Conservation (phyloP, 2,113 vertebrate species). For the Regulus satrapa region DNA sequence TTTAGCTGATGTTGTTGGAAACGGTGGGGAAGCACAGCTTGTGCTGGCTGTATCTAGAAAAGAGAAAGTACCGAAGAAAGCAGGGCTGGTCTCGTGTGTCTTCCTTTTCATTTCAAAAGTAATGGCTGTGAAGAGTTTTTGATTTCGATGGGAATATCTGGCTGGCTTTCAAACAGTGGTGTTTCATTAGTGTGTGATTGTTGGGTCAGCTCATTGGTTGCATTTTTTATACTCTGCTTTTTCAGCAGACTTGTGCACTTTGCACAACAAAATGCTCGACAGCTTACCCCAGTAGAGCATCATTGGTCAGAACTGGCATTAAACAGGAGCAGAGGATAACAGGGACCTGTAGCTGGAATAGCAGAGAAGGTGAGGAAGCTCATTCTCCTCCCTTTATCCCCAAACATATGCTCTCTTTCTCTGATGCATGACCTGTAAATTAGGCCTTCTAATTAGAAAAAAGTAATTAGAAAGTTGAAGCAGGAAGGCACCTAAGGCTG, state of each 20-base stretch:
- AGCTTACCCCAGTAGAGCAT: neutral
- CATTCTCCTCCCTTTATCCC: neutral
- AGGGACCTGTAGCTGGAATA: neutral
- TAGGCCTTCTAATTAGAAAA: neutral
- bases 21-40: rapidly evolving
- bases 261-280: neutral
- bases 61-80: neutral
- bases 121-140: neutral
- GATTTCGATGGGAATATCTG: neutral
- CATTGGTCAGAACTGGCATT: neutral
- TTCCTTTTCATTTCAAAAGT: neutral
- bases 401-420: neutral
- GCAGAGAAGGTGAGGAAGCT: neutral
- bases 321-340: neutral
- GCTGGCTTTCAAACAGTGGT: neutral
- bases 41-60: neutral
- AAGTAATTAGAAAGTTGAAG: neutral
- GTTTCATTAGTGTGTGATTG: neutral
- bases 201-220: neutral
- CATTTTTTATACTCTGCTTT: neutral
- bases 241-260: neutral
- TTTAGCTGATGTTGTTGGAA: neutral
- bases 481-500: rapidly evolving
- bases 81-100: neutral
- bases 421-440: neutral